Base-by-base conservation (phyloP, 2,888 invertebrate species). In the Notodonta ziczac region DNA sequence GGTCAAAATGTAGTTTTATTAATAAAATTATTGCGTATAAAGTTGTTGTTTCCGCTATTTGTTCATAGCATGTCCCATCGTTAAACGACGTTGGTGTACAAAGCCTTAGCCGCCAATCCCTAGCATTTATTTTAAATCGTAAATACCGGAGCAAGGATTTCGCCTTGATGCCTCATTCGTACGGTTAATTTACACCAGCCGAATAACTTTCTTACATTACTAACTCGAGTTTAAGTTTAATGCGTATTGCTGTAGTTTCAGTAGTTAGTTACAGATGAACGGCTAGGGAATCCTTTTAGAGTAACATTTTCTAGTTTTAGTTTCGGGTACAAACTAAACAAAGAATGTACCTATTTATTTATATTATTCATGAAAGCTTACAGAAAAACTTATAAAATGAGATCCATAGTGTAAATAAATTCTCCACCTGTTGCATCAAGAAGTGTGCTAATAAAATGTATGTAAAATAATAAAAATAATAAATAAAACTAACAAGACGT, bases 101-200 rank as follows among this genome's bases (percentile, higher is more conserved):
- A 72, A 74, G 77, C 74, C 81, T 80, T 72, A 83, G 71, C 69
- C 78, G 70, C 78, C 83, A 83, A 87, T 83, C 85, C 84, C 76
- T 59, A 70, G 78, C 84, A 85, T 89, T 89, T 85, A 83, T 88
- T 88, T 87, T 79, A 86, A 87, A 88, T 89, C 86, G 84, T 84
- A 86, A 87, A 87, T 84, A 85, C 84, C 67, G 77, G 79, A 77
- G 75, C 80, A 70, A 77, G 82, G 81, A 81, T 86, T 82, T 77
- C 69, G 80, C 77, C 83, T 84, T 78, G 56, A 69, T 79, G 88
- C 80, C 66, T 58, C 79, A 72, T 87, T 88, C 62, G 58, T 42
- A 24, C 39, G 24, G n/a, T 9, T 32, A 48, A 56, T 53, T 63
- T 58, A 39, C 12, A 59, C 56, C 7, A 48, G 54, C 40, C 54